phyloP scores from a whole-genome alignment of 35 echinoderm and acorn worm species.

The Ophioderma brevispina region DNA sequence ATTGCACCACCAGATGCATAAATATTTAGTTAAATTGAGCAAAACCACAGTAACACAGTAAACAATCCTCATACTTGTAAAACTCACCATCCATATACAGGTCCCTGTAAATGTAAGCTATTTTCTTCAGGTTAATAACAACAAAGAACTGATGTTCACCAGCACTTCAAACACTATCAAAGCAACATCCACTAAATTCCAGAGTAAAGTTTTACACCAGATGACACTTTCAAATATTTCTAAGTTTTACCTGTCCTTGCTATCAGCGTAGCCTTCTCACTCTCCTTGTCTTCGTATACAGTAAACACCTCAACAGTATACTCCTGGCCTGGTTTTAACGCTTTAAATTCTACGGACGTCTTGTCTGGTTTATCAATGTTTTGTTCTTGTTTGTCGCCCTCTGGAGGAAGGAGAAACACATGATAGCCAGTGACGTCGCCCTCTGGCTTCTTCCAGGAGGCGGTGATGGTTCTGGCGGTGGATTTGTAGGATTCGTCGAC shows the following conservation, averaged over 20 bases:
- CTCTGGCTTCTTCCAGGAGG: constrained; percentile 77
- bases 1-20: too few relatives aligned
- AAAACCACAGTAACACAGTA: too few relatives aligned
- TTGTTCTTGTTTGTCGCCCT: constrained; percentile 66
- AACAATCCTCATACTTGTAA: too few relatives aligned
- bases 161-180: too few relatives aligned
- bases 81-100: too few relatives aligned
- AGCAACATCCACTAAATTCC: too few relatives aligned
- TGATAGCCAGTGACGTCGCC: constrained; percentile 84
- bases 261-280: constrained; percentile 68
- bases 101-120: too few relatives aligned
- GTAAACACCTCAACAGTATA: constrained; percentile 75
- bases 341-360: constrained; percentile 57
- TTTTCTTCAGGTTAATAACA: too few relatives aligned
- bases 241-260: constrained; percentile 77
- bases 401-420: constrained; percentile 47
- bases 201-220: too few relatives aligned
- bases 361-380: constrained; percentile 51
- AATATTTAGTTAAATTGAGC: too few relatives aligned
- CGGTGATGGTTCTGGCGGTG: constrained; percentile 40
- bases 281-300: constrained; percentile 52
- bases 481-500: constrained; percentile 18
- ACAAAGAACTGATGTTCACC: too few relatives aligned
- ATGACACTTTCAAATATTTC: too few relatives aligned
- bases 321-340: constrained; percentile 34